A percentile compares a stretch with the other conserved stretches of the same genome.
phyloP scores from a whole-genome alignment of 1,140 invertebrate species.

The Eriocheir sinensis region DNA sequence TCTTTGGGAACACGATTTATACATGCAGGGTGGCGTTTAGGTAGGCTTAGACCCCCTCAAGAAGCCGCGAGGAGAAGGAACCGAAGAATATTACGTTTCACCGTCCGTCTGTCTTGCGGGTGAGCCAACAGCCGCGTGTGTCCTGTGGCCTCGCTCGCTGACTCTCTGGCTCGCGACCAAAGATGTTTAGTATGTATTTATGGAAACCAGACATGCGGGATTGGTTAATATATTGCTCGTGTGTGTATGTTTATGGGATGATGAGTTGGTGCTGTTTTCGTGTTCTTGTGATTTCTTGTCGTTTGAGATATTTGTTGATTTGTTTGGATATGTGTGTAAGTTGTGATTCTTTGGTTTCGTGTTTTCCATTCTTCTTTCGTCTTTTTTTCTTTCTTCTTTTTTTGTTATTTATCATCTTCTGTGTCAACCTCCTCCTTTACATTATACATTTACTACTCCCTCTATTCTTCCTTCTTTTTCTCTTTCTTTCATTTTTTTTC shows the following conservation, averaged over 20 bases:
- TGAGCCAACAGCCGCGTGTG: neutral
- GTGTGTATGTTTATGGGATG: neutral
- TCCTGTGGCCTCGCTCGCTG: neutral
- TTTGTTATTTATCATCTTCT: neutral
- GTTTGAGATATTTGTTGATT: too few species aligned
- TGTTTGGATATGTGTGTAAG: too few species aligned
- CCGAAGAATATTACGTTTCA: constrained; percentile 26
- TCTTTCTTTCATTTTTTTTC: too few species aligned
- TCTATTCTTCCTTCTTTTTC: too few species aligned
- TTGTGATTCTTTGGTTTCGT: too few species aligned
- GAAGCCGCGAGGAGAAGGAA: neutral
- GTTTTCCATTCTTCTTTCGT: constrained; percentile 9
- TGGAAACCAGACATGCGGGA: neutral
- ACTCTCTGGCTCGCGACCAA: neutral
- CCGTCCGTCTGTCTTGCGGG: neutral
- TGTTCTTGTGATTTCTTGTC: too few species aligned
- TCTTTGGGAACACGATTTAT: neutral
- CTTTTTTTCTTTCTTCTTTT: neutral
- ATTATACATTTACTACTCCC: neutral
- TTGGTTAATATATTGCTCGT: neutral
- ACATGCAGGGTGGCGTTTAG: neutral
- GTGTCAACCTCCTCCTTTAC: neutral
- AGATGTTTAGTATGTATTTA: neutral
- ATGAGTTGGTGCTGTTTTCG: too few species aligned
- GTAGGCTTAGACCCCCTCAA: neutral